Evolutionary conservation across 2,888 invertebrate genomes (phyloP).

Genomic region (Eupithecia tripunctaria): DNA sequence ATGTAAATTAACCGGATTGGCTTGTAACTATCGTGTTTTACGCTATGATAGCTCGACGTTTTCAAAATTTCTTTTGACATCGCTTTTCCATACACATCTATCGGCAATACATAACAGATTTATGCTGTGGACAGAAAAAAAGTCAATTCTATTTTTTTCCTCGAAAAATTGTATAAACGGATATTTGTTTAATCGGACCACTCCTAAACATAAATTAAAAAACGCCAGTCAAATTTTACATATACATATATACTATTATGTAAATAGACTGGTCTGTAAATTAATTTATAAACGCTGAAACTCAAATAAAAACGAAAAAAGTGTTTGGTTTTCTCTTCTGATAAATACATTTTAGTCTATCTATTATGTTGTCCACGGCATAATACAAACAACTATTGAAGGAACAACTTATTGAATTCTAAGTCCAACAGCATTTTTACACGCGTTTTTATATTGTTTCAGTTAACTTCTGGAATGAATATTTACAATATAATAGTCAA

Average conservation of each 20-base stretch:
- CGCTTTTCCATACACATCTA: constrained; percentile 65
- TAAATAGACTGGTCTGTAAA: not conserved
- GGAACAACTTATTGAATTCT: constrained; percentile 46
- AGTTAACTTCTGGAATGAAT: constrained; percentile 42
- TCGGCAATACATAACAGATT: constrained; percentile 77
- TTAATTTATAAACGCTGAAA: not conserved
- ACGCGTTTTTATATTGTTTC: constrained; percentile 40
- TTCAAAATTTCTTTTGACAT: constrained; percentile 68
- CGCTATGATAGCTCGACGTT: constrained; percentile 40
- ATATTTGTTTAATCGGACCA: not conserved
- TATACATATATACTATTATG: not conserved
- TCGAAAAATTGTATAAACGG: not conserved
- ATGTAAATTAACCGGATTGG: constrained; percentile 70
- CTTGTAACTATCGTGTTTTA: constrained; percentile 53
- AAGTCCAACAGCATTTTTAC: constrained; percentile 27
- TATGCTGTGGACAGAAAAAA: constrained; percentile 52
- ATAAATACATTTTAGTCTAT: not conserved
- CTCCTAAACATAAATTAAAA: not conserved
- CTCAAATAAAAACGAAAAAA: not conserved
- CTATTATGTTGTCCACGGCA: constrained; percentile 42
- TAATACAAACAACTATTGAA: constrained; percentile 43
- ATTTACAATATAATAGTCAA: constrained; percentile 40
- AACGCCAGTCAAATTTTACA: not conserved
- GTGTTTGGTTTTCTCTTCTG: not conserved
- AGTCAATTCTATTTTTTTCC: constrained; percentile 10